phyloP scores from a whole-genome alignment of 2,888 invertebrate species.

The Amiota mariae region DNA sequence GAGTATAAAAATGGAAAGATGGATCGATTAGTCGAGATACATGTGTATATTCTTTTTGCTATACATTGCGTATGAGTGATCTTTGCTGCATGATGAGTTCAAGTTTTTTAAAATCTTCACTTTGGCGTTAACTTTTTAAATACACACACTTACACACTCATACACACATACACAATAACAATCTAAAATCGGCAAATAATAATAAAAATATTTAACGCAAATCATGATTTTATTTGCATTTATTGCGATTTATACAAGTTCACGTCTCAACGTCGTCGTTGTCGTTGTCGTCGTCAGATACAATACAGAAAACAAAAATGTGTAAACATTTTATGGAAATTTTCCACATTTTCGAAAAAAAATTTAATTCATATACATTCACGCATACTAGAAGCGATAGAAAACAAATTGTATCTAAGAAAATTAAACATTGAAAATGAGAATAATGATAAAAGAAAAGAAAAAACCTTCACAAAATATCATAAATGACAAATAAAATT shows the following conservation, averaged over 20 bases:
- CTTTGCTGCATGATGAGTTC: not conserved
- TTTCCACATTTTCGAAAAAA: constrained; percentile 22
- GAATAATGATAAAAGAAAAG: not conserved
- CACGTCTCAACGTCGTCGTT: not conserved
- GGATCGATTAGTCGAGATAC: too few species aligned
- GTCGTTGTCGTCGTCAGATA: too few species aligned
- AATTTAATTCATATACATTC: not conserved
- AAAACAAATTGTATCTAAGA: not conserved
- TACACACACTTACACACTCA: not conserved
- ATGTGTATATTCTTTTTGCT: too few species aligned
- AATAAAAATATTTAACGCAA: constrained; percentile 27
- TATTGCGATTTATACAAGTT: constrained; percentile 23
- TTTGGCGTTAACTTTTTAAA: constrained; percentile 24
- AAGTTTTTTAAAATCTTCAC: constrained; percentile 22
- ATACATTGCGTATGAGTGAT: too few species aligned
- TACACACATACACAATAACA: not conserved
- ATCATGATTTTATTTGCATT: constrained; percentile 21
- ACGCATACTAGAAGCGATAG: not conserved
- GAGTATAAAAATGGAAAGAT: too few species aligned
- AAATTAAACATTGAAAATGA: not conserved
- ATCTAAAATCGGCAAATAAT: constrained; percentile 6
- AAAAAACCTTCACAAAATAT: not conserved
- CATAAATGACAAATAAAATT: constrained; percentile 13
- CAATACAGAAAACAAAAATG: not conserved
- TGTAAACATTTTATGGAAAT: constrained; percentile 26